Base-by-base conservation (phyloP, 2,888 invertebrate genomes). In the Thereva unica region DNA sequence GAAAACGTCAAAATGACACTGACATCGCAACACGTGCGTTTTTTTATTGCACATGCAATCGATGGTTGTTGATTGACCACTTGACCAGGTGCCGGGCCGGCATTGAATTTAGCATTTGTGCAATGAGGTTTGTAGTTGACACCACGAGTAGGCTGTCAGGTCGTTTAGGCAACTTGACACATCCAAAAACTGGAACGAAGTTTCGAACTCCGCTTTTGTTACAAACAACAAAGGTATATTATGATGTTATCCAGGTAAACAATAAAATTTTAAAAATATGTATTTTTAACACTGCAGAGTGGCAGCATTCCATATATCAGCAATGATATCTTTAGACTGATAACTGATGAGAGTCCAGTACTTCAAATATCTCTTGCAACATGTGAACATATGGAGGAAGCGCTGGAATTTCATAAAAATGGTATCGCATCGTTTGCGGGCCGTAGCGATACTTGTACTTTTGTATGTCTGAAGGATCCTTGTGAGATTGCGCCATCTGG, bases 261-360 rank as follows among this genome's bases (percentile, higher is more conserved):
- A 8, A 42, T 2, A 42, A 8, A 42, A 42, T 9, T 42, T 42
- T 42, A 9, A 42, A 42, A 42, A 42, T 12, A 8, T 52, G 38
- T 23, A 35, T 41, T 38, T 68, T 52, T 65, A 67, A 61, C 49
- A 64, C 56, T 74, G 65, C 78, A 92, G 89, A 87, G 89, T 72
- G 95, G 93, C 53, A 89, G 90, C 78, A 86, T 94, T 55, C 92
- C 93, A 0, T 90, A 93, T 79, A 80, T 96, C 34, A 91, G 90
- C 0, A 85, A 87, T 70, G 93, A 92, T 80, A 89, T 91, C 0
- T 84, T 92, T 61, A 82, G 86, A 71, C 84, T 86, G 77, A 82
- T 92, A 5, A 87, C 86, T 52, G 74, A 80, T 23, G 84, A 77
- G 34, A 67, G 85, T 1, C 86, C 87, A 68, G 78, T 91, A 1